Percentiles rank a stretch among this genome's conserved stretches.
Evolutionary conservation across 2,113 vertebrate species (phyloP).

Genomic region (Centropus unirufus): DNA sequence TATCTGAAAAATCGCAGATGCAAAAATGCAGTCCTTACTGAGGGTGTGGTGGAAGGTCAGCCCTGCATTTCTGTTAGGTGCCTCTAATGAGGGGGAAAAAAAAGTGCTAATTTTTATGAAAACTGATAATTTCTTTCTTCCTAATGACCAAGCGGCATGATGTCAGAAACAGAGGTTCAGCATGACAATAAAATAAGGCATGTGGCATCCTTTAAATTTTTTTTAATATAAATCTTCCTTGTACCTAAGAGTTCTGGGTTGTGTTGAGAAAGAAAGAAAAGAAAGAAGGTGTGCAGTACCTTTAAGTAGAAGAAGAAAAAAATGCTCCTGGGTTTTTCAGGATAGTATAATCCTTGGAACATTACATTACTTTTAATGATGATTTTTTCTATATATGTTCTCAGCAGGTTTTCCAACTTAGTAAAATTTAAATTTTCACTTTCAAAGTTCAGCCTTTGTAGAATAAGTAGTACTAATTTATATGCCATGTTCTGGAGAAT

Average conservation of each 20-base stretch:
- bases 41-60: not conserved
- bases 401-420: not conserved
- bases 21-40: not conserved
- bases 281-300: not conserved
- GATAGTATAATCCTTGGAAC: not conserved
- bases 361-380: not conserved
- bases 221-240: not conserved
- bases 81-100: not conserved
- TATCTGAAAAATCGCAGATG: not conserved
- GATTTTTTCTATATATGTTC: not conserved
- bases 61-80: not conserved
- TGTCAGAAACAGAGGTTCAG: not conserved
- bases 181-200: not conserved
- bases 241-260: not conserved
- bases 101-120: not conserved
- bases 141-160: not conserved
- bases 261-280: not conserved
- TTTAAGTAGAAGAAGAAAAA: not conserved
- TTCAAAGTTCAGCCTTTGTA: not conserved
- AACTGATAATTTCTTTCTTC: not conserved
- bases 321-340: not conserved
- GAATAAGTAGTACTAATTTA: not conserved
- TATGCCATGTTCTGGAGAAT: not conserved
- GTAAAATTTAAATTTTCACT: not conserved
- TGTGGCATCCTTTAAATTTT: accelerated